Evolutionary conservation across 2,888 invertebrate species (phyloP).

Genomic region (Drosophila formosana): DNA sequence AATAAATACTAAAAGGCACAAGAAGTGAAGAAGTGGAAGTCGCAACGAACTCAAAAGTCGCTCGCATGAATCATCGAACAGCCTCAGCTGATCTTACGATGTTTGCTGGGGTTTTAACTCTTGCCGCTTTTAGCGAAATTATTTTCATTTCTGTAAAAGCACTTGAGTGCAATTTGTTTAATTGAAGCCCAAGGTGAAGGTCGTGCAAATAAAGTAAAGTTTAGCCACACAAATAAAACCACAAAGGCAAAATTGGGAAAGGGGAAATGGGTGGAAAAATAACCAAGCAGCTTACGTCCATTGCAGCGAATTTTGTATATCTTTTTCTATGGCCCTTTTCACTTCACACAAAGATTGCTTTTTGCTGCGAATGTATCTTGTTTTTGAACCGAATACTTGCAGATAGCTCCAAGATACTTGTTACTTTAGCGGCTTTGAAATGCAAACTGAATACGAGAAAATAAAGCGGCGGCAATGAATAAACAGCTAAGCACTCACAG

Average conservation of each 20-base stretch:
- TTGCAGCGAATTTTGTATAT: slow-evolving; percentile 38
- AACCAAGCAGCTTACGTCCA: slow-evolving; percentile 63
- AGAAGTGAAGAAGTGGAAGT: slow-evolving; percentile 8
- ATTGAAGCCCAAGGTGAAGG: slow-evolving; percentile 79
- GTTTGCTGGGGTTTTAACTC: slow-evolving; percentile 23
- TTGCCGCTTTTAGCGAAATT: slow-evolving; percentile 49
- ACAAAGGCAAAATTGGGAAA: slow-evolving; percentile 8
- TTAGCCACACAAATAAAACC: slow-evolving; percentile 52
- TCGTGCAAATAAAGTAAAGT: slow-evolving; percentile 49
- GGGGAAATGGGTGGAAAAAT: slow-evolving; percentile 5
- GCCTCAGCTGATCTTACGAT: slow-evolving; percentile 62
- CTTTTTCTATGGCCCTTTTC: slow-evolving; percentile 55
- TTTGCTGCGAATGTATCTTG: slow-evolving; percentile 42
- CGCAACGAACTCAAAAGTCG: slow-evolving; percentile 13
- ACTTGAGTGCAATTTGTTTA: slow-evolving; percentile 67
- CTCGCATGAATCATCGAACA: slow-evolving; percentile 46
- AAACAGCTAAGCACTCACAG: slow-evolving; percentile 46
- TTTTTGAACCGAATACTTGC: slow-evolving; percentile 42
- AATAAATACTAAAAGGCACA: background rate
- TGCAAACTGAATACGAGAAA: slow-evolving; percentile 74
- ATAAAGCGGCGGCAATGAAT: slow-evolving; percentile 69
- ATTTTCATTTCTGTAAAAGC: slow-evolving; percentile 71
- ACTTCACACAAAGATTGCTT: slow-evolving; percentile 53
- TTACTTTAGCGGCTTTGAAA: slow-evolving; percentile 78
- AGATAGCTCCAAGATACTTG: slow-evolving; percentile 75